Evolutionary conservation across 2,888 invertebrate genomes (phyloP).

Genomic region (Cantharis nigra): DNA sequence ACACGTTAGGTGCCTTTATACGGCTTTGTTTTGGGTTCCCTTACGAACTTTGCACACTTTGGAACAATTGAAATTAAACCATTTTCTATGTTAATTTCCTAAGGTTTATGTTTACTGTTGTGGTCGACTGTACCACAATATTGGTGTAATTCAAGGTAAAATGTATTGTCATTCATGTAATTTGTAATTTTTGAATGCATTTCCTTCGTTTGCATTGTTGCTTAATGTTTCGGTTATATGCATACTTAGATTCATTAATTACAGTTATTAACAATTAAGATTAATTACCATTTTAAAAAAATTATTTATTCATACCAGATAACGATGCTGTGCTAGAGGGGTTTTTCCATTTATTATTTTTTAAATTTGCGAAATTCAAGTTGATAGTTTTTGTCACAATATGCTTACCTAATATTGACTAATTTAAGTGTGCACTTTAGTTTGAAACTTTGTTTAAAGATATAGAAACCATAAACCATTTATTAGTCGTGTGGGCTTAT

Average conservation of each 20-base stretch:
- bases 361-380: no score
- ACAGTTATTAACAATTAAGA: not conserved
- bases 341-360: no score
- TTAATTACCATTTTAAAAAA: not conserved
- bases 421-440: no score
- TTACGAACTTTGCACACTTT: not conserved
- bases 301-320: not conserved
- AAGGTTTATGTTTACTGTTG: not conserved
- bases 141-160: slow-evolving; percentile 10
- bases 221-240: not conserved
- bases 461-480: no score
- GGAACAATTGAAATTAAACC: not conserved
- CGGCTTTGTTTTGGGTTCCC: not conserved
- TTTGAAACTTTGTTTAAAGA: no score
- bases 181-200: slow-evolving; percentile 5
- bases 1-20: not conserved
- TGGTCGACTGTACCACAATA: slow-evolving; percentile 1
- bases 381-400: no score
- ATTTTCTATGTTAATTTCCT: not conserved
- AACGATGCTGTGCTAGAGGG: no score
- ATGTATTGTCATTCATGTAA: slow-evolving; percentile 12
- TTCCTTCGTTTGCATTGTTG: slow-evolving; percentile 11
- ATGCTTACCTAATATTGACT: no score
- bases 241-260: not conserved
- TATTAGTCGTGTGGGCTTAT: no score